Conservation (phyloP, 2,888 invertebrate species). For the Crossocerus cetratus region DNA sequence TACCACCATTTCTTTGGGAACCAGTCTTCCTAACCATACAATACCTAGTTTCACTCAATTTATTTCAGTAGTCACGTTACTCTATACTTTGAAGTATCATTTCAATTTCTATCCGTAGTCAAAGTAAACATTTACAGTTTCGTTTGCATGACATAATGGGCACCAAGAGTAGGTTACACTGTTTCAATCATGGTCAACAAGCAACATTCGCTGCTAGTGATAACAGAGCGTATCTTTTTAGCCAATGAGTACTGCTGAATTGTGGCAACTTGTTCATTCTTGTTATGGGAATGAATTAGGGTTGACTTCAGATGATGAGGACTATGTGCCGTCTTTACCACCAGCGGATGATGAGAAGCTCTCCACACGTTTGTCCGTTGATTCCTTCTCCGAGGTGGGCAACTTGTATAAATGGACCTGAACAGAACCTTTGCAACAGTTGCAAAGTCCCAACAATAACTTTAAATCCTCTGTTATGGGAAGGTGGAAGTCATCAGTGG, state of each 20-base stretch:
- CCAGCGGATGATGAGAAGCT: conserved; percentile 70
- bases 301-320: conserved; percentile 94
- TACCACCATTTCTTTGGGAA: neutral
- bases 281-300: conserved; percentile 97
- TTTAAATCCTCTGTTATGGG: conserved; percentile 28
- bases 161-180: conserved; percentile 1
- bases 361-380: conserved; percentile 77
- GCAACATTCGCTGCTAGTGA: neutral
- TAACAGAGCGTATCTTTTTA: conserved; percentile 63
- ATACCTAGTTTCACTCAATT: neutral
- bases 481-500: conserved; percentile 38
- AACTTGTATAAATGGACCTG: no score
- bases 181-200: neutral
- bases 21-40: neutral
- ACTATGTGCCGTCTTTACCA: conserved; percentile 81
- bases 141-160: conserved; percentile 1
- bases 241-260: conserved; percentile 80
- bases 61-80: neutral
- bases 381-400: conserved; percentile 77
- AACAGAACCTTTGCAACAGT: no score
- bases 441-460: neutral
- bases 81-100: neutral
- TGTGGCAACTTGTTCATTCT: conserved; percentile 88
- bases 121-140: no score
- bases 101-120: no score